Conservation (phyloP, 2,888 invertebrate species). For the Thereva unica region DNA sequence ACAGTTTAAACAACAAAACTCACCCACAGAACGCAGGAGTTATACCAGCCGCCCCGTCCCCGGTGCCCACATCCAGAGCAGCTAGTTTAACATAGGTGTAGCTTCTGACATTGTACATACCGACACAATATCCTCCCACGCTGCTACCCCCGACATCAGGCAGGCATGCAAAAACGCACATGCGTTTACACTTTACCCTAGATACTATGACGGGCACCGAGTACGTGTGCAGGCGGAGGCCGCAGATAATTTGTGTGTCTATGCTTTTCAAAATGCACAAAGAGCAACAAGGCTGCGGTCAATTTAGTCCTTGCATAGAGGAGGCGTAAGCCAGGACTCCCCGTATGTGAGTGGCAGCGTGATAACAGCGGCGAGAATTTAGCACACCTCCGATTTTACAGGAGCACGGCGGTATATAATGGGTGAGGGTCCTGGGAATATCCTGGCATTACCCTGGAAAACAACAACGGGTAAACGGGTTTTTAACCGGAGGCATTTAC, state of each 20-base stretch:
- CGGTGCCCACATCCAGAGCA: background rate
- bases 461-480: background rate
- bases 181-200: slow-evolving; percentile 16
- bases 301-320: slow-evolving; percentile 33
- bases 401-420: background rate
- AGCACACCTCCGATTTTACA: slow-evolving; percentile 23
- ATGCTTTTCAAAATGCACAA: slow-evolving; percentile 28
- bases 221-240: background rate
- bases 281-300: slow-evolving; percentile 36
- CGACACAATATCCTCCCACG: slow-evolving; percentile 3
- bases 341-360: slow-evolving; percentile 27
- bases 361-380: slow-evolving; percentile 35
- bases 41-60: background rate
- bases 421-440: no score
- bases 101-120: no score
- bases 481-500: slow-evolving; percentile 34
- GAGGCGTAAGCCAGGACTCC: background rate
- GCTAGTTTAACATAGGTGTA: no score
- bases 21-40: slow-evolving; percentile 18
- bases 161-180: slow-evolving; percentile 33
- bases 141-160: background rate
- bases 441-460: no score
- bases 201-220: background rate
- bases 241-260: background rate
- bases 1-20: slow-evolving; percentile 24